Evolutionary conservation across 2,113 vertebrate species (phyloP).

Genomic region (Lampris incognitus): DNA sequence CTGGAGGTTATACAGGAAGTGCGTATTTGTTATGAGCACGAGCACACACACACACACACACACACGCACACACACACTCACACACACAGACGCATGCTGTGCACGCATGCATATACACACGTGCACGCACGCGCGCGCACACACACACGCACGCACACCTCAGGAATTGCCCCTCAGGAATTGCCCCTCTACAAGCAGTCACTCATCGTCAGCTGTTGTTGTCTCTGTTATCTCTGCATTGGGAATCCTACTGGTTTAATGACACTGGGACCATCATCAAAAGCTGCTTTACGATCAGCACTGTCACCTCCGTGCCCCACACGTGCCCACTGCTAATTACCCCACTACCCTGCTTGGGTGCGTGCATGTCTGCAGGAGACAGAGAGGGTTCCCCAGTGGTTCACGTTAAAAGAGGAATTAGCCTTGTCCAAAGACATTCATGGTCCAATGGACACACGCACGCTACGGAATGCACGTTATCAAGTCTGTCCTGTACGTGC

Average conservation of each 20-base stretch:
- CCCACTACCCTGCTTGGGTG: conserved; percentile 1
- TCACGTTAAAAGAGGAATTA: conserved; percentile 90
- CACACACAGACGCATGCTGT: conserved; percentile 7
- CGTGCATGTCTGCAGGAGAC: conserved; percentile 86
- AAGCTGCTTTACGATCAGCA: conserved; percentile 56
- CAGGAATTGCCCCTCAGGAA: conserved; percentile 17
- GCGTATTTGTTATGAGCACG: conserved; percentile 66
- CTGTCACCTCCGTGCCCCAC: conserved; percentile 5
- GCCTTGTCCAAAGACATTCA: conserved; percentile 96
- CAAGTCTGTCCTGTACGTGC: too few species aligned
- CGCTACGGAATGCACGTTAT: conserved; percentile 65
- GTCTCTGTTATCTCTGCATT: conserved; percentile 45
- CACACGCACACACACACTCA: conserved; percentile 35
- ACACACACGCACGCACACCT: conserved; percentile 15
- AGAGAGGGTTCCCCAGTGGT: conserved; percentile 94
- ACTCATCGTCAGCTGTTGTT: conserved; percentile 55
- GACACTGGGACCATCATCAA: conserved; percentile 44
- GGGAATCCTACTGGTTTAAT: conserved; percentile 68
- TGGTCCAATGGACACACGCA: conserved; percentile 97
- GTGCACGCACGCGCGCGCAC: conserved; percentile 21
- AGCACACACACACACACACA: conserved; percentile 28
- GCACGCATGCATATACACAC: conserved; percentile 38
- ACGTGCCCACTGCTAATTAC: not conserved
- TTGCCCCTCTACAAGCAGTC: conserved; percentile 27
- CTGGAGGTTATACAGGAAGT: conserved; percentile 73